Percentiles rank a stretch among this genome's conserved stretches.
These are phyloP conservation scores for Gymnoscopelus microlampas DNA, from an alignment of 2,797 vertebrate genomes.

Conservation along the genomic window DNA sequence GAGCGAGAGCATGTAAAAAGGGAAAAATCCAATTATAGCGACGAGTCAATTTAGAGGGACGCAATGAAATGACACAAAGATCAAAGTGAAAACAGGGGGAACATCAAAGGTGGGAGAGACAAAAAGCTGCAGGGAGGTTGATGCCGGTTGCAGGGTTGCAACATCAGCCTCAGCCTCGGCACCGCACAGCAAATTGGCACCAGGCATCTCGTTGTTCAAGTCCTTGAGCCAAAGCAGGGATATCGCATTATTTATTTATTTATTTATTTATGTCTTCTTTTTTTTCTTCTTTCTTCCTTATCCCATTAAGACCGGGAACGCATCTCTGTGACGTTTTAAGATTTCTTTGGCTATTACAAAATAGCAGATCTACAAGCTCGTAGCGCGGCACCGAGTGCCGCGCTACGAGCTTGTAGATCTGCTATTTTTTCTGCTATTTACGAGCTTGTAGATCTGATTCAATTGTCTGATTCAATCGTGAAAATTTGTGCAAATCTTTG, in stretches of 20 bases:
- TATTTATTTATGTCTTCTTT: slow-evolving; percentile 18
- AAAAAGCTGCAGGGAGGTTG: slow-evolving; percentile 53
- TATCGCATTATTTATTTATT: slow-evolving; percentile 49
- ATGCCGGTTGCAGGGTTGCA: slow-evolving; percentile 54
- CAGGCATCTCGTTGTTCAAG: slow-evolving; percentile 41
- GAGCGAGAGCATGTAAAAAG: slow-evolving; percentile 13
- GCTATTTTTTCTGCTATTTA: too few species aligned
- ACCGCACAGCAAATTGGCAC: slow-evolving; percentile 18
- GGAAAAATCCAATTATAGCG: slow-evolving; percentile 48
- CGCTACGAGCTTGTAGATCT: too few species aligned
- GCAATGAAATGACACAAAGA: slow-evolving; percentile 52
- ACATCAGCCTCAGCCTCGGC: slow-evolving; percentile 50
- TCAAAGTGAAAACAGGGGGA: slow-evolving; percentile 48
- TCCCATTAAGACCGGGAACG: too few species aligned
- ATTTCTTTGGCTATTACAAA: too few species aligned
- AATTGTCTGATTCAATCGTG: too few species aligned
- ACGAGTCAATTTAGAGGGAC: slow-evolving; percentile 31
- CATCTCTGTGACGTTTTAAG: too few species aligned
- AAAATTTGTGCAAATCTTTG: too few species aligned
- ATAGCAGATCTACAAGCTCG: too few species aligned
- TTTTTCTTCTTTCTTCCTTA: too few species aligned
- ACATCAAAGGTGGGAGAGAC: slow-evolving; percentile 31
- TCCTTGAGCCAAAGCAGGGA: slow-evolving; percentile 44
- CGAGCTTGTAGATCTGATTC: too few species aligned
- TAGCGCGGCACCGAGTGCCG: too few species aligned